Percentiles rank a stretch among this genome's conserved stretches.
phyloP scores from a whole-genome alignment of 2,113 vertebrate species.

The Morone saxatilis region DNA sequence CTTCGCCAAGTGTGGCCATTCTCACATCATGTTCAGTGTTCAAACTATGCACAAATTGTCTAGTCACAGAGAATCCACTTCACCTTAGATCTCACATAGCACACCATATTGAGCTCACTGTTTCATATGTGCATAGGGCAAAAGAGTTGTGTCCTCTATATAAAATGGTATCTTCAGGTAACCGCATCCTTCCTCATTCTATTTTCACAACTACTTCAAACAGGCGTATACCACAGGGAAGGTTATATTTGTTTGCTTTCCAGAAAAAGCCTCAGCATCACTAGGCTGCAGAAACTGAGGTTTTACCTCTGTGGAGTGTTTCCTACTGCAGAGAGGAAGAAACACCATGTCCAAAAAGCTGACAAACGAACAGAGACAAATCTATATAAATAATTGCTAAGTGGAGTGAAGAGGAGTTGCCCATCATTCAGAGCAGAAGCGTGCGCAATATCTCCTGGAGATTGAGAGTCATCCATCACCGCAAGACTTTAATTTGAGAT shows the following conservation, averaged over 20 bases:
- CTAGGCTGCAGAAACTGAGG: constrained; percentile 44
- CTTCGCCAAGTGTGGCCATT: constrained; percentile 12
- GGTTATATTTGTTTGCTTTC: constrained; percentile 59
- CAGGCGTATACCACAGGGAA: constrained; percentile 50
- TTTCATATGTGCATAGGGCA: constrained; percentile 27
- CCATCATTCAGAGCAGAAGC: constrained; percentile 78
- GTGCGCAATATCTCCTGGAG: constrained; percentile 82
- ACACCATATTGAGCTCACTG: constrained; percentile 21
- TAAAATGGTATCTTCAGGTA: constrained; percentile 53
- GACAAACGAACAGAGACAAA: constrained; percentile 77
- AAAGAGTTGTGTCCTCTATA: constrained; percentile 39
- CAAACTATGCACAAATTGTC: constrained; percentile 9
- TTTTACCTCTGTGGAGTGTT: constrained; percentile 56
- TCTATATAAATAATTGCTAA: constrained; percentile 82
- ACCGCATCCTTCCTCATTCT: constrained; percentile 51
- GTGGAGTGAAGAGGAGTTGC: constrained; percentile 72
- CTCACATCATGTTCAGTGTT: constrained; percentile 51
- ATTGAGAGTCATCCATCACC: constrained; percentile 83
- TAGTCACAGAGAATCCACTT: constrained; percentile 22
- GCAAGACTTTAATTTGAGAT: constrained; percentile 83
- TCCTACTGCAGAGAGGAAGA: constrained; percentile 31
- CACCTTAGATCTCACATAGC: constrained; percentile 50
- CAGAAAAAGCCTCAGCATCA: constrained; percentile 41
- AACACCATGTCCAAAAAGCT: constrained; percentile 53
- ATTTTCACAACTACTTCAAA: constrained; percentile 62